Base-by-base conservation (phyloP, 2,888 invertebrate genomes). In the Aleiodes leptofemur region DNA sequence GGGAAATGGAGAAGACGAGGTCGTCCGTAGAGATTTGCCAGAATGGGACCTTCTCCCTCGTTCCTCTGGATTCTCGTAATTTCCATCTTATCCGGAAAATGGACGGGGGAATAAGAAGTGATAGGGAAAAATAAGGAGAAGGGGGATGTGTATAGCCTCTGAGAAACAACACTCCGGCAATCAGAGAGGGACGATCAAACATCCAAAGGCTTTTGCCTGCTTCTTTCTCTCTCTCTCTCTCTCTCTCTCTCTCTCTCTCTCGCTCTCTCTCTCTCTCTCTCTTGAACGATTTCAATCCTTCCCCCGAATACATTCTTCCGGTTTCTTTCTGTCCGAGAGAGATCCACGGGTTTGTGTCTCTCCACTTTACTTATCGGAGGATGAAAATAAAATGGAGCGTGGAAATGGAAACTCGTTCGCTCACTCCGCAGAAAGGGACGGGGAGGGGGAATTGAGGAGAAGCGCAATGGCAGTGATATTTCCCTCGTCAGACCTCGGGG, bases 1-100 rank as follows among this genome's bases (percentile, higher is more conserved):
- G 57, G 31, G 56, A 56, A 73, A 74, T 55, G 56, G 70, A 69
- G 57, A 69, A 23, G 34, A 34, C 34, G 51, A 72, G 74, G 72
- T 74, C 69, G 75, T 50, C 51, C 71, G 55, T 74, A 72, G 73
- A 76, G 72, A 78, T 78, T 78, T 78, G 70, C 57, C 71, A 69
- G 64, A 75, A 74, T 73, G 68, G 56, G 69, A 53, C 38, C 8
- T 31, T 51, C 53, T 53, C 16, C 16, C 69, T 34, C 31, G 43
- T 3, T 43, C 43, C 43, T 11, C 38, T 38, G 38, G 38, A 7
- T 69, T 55, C 80, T 83, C 82, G 82, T 84, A 86, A 85, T 87
- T 85, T 85, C 82, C 82, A 82, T 83, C 84, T 85, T 83, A 85
- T 84, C 82, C 82, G 73, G 79, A 81, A 85, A 86, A 86, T 85